Base-by-base conservation (phyloP, 2,797 vertebrate species). In the Tragelaphus eurycerus region DNA sequence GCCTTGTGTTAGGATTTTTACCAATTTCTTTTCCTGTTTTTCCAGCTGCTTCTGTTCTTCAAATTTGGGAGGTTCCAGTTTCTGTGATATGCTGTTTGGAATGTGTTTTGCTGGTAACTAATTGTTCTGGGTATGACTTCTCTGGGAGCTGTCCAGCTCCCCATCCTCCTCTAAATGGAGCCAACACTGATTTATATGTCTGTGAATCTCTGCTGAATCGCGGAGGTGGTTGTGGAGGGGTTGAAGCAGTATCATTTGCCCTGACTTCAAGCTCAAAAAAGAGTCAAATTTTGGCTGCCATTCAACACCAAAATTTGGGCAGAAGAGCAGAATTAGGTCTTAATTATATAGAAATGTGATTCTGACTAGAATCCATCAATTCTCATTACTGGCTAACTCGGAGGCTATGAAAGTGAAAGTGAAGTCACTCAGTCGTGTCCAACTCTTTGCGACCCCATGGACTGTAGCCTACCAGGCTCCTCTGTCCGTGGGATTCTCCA, bases 131-230 rank as follows among this genome's bases (percentile, higher is more conserved):
- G 83, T 88, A 84, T 95, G 96, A 97, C 90, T 93, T 93, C 83
- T 94, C 50, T 17, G 95, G 96, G 86, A 12, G 54, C 27, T 29
- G 50, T 97, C 97, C 95, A 97, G 90, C 88, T 96, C 90, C 93
- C 76, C 81, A 76, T 89, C 74, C 59, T 95, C 50, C 89, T 93
- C 64, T 67, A 57, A 83, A 46, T 1, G 9, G 92, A 96, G 96
- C 98, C 96, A 94, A 89, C 31, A 94, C 95, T 98, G 96, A 97
- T 93, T 97, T 95, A 52, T 95, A 67, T 1, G 90, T 97, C 95
- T 97, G 94, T 1, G 83, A 90, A 96, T 98, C 86, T 95, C 96
- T 50, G 34, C 64, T 23, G 86, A 89, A 90, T 67, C 86, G 25
- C 57, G 38, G 92, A 90, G 57, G 96, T 96, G 23, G 85, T 17